These are phyloP conservation scores for Canis aureus DNA, from an alignment of 2,113 vertebrate genomes.

Conservation along the genomic window DNA sequence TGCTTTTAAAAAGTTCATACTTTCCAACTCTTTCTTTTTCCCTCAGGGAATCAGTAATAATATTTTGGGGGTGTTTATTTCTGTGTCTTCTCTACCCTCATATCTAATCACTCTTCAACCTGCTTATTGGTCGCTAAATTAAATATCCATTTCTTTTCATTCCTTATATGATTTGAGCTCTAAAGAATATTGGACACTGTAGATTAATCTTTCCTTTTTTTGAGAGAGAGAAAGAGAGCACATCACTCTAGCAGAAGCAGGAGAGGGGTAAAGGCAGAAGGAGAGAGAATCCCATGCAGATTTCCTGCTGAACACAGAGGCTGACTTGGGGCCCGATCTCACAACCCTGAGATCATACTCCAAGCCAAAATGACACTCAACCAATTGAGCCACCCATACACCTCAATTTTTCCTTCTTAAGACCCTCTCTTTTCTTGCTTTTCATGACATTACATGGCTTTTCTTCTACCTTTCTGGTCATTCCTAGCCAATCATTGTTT, in stretches of 20 bases:
- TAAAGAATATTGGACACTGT: neutral
- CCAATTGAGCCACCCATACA: neutral
- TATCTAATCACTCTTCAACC: neutral
- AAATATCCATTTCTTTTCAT: neutral
- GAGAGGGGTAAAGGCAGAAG: neutral
- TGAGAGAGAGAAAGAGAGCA: neutral
- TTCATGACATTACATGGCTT: neutral
- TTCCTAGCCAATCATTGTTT: neutral
- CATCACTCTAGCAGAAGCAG: neutral
- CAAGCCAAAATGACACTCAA: neutral
- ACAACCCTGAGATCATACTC: neutral
- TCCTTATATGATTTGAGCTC: neutral
- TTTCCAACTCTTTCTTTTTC: neutral
- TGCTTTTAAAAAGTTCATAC: neutral
- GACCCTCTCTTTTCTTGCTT: neutral
- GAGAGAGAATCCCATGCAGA: neutral
- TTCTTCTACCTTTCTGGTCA: neutral
- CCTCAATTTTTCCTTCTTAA: neutral
- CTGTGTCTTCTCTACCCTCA: neutral
- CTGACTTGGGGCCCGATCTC: neutral
- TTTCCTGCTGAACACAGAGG: neutral
- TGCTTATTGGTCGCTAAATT: neutral
- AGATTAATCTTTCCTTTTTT: neutral
- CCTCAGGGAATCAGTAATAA: neutral
- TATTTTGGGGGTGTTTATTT: neutral